Evolutionary conservation across 2,888 invertebrate species (phyloP).

Genomic region (Lepidonotus clava): DNA sequence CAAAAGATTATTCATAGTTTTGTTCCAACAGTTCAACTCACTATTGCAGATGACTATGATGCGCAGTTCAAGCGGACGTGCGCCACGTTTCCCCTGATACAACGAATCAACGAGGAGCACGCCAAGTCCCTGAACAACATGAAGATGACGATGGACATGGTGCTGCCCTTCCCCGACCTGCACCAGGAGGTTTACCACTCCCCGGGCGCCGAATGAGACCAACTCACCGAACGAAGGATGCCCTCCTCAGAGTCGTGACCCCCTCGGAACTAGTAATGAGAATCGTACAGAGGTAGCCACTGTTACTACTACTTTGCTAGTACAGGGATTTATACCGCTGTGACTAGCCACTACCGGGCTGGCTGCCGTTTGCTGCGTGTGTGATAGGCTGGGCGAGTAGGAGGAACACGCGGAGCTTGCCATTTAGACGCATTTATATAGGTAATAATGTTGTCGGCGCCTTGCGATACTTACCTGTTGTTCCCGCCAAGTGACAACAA

Average conservation of each 20-base stretch:
- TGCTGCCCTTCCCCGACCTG: constrained; percentile 72
- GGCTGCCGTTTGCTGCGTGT: too few relatives aligned
- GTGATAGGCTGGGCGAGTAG: too few relatives aligned
- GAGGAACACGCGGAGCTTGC: constrained; percentile 2
- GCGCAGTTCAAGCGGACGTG: constrained; percentile 69
- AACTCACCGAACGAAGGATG: too few relatives aligned
- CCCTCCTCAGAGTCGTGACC: not conserved
- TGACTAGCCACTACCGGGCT: too few relatives aligned
- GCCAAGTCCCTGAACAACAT: constrained; percentile 75
- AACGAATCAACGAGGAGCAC: constrained; percentile 75
- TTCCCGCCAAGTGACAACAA: not conserved
- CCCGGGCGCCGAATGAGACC: not conserved
- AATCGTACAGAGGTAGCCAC: not conserved
- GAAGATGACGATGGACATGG: constrained; percentile 72
- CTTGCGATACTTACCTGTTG: not conserved
- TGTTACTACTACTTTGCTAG: not conserved
- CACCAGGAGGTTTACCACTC: constrained; percentile 75
- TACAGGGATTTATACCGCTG: too few relatives aligned
- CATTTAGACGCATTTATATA: constrained; percentile 5
- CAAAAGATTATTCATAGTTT: too few relatives aligned
- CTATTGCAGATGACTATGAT: constrained; percentile 69
- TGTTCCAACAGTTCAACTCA: not conserved
- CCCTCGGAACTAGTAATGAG: not conserved
- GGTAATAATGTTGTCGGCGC: not conserved
- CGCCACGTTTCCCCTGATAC: constrained; percentile 71